These are phyloP conservation scores for Caenorhabditis panamensis DNA, from an alignment of 2,888 invertebrate species.

Conservation along the genomic window DNA sequence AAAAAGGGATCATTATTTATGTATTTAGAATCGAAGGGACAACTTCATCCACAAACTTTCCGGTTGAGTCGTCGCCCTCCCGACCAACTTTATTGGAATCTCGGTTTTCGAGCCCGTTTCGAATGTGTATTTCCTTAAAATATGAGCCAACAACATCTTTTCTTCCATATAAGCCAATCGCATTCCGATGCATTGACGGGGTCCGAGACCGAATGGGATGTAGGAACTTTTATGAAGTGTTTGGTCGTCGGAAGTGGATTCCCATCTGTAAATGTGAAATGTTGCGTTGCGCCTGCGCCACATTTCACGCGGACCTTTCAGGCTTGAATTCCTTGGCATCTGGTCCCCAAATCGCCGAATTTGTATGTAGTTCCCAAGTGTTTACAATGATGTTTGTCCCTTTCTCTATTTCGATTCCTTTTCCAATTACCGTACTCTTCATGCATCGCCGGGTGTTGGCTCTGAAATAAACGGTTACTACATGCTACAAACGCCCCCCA, in stretches of 20 bases:
- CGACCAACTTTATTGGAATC: slow-evolving; percentile 37
- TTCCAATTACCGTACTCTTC: slow-evolving; percentile 69
- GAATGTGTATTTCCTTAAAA: slow-evolving; percentile 67
- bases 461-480: slow-evolving; percentile 30
- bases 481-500: no score
- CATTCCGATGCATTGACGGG: slow-evolving; percentile 77
- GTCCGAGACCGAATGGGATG: slow-evolving; percentile 73
- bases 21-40: no score
- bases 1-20: no score
- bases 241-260: background rate
- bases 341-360: slow-evolving; percentile 66
- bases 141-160: slow-evolving; percentile 70
- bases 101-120: slow-evolving; percentile 11
- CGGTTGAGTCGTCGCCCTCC: slow-evolving; percentile 7
- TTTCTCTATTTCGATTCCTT: slow-evolving; percentile 58
- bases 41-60: slow-evolving; percentile 3
- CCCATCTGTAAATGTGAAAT: background rate
- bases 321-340: slow-evolving; percentile 62
- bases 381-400: slow-evolving; percentile 63
- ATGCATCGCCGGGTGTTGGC: slow-evolving; percentile 46
- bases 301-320: slow-evolving; percentile 56
- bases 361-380: slow-evolving; percentile 37
- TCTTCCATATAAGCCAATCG: slow-evolving; percentile 76
- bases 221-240: background rate
- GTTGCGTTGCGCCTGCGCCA: background rate